Evolutionary conservation across 1,140 invertebrate genomes (phyloP).

Genomic region (Eubasilissa regina): DNA sequence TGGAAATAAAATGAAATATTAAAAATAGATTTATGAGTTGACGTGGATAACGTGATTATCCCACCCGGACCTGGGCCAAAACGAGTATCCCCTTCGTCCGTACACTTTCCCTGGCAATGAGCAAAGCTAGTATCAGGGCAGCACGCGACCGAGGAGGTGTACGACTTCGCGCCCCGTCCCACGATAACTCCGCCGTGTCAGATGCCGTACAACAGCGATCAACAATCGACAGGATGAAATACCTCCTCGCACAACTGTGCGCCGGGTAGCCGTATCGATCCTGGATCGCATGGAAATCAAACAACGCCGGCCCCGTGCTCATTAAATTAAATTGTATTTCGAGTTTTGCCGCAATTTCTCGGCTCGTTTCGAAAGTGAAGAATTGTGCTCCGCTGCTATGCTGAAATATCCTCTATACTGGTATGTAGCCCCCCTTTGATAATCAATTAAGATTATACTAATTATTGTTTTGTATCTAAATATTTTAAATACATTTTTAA

Average conservation of each 20-base stretch:
- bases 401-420: not conserved
- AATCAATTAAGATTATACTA: too few relatives aligned
- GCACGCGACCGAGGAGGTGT: constrained; percentile 35
- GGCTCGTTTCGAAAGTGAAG: too few relatives aligned
- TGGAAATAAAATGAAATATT: too few relatives aligned
- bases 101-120: constrained; percentile 39
- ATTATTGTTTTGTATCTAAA: too few relatives aligned
- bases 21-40: too few relatives aligned
- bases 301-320: not conserved
- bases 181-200: constrained; percentile 12
- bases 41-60: constrained; percentile 7
- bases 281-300: not conserved
- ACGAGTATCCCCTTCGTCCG: not conserved
- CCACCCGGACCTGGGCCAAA: constrained; percentile 38
- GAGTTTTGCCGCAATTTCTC: constrained; percentile 25
- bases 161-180: not conserved
- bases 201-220: constrained; percentile 14
- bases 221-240: not conserved
- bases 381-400: constrained; percentile 10
- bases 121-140: constrained; percentile 32
- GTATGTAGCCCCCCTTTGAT: too few relatives aligned
- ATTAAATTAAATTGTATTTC: not conserved
- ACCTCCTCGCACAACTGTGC: constrained; percentile 13
- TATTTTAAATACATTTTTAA: too few relatives aligned
- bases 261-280: constrained; percentile 30